These are phyloP conservation scores for Bradypodion ventrale DNA, from an alignment of 2,797 vertebrate species.

Conservation along the genomic window DNA sequence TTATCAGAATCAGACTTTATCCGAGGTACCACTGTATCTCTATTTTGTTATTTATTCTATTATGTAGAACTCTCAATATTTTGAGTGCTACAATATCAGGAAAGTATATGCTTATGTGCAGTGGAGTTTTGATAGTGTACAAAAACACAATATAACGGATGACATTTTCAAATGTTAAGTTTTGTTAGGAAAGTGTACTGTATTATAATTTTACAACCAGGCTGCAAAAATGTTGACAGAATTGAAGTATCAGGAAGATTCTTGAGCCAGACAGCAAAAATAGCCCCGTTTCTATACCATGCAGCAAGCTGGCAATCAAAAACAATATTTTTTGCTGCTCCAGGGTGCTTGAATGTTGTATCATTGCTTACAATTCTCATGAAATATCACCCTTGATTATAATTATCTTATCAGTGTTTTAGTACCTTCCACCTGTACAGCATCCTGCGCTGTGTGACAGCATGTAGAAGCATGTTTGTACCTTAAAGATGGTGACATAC, in stretches of 20 bases:
- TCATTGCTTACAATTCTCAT: not conserved
- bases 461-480: not conserved
- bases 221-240: not conserved
- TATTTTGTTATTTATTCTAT: constrained; percentile 12
- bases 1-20: too few relatives aligned
- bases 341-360: not conserved
- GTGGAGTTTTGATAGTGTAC: not conserved
- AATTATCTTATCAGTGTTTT: not conserved
- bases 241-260: not conserved
- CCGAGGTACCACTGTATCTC: too few relatives aligned
- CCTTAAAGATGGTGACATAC: not conserved
- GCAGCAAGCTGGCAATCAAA: not conserved
- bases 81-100: not conserved
- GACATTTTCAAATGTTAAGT: not conserved
- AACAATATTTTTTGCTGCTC: not conserved
- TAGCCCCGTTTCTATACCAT: not conserved
- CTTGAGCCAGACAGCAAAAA: not conserved
- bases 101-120: not conserved
- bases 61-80: constrained; percentile 17
- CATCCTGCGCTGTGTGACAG: not conserved
- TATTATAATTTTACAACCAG: not conserved
- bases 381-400: too few relatives aligned
- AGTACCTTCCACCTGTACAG: not conserved
- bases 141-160: not conserved
- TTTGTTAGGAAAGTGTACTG: not conserved